phyloP scores from a whole-genome alignment of 2,888 invertebrate species.

The Caenorhabditis imperialis region DNA sequence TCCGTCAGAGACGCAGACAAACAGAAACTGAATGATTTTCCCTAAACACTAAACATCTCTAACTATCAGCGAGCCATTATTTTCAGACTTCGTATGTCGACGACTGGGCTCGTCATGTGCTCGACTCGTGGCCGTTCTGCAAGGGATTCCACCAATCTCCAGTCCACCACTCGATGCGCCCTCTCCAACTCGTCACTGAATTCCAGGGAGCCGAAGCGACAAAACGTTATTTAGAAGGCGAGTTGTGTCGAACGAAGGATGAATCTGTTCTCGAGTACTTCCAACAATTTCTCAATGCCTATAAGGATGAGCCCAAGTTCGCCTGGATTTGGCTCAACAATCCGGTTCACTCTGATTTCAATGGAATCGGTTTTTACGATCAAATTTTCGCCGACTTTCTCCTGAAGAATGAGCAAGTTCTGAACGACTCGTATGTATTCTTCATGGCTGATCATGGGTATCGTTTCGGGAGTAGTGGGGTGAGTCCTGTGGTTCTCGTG shows the following conservation, averaged over 20 bases:
- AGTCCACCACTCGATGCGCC: slow-evolving; percentile 57
- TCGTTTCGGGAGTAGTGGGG: no score
- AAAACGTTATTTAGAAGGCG: neutral
- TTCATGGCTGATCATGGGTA: no score
- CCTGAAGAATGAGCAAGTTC: slow-evolving; percentile 32
- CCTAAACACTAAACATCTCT: no score
- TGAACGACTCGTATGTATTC: no score
- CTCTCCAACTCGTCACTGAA: slow-evolving; percentile 20
- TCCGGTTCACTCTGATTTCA: slow-evolving; percentile 53
- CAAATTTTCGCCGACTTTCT: slow-evolving; percentile 51
- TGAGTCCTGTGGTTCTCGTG: no score
- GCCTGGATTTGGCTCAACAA: slow-evolving; percentile 55
- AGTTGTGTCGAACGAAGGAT: slow-evolving; percentile 41
- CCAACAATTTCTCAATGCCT: slow-evolving; percentile 49
- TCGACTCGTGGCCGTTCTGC: slow-evolving; percentile 57
- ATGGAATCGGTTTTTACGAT: slow-evolving; percentile 52
- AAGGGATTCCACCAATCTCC: slow-evolving; percentile 54
- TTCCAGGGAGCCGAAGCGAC: neutral
- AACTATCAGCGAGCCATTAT: no score
- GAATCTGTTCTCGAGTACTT: slow-evolving; percentile 47
- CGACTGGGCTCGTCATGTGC: slow-evolving; percentile 53
- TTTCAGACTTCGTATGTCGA: slow-evolving; percentile 49
- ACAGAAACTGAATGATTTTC: no score
- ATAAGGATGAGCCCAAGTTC: slow-evolving; percentile 61
- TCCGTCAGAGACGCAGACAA: no score